Conservation (phyloP, 23 tunicate genomes). For the Trididemnum miniatum region DNA sequence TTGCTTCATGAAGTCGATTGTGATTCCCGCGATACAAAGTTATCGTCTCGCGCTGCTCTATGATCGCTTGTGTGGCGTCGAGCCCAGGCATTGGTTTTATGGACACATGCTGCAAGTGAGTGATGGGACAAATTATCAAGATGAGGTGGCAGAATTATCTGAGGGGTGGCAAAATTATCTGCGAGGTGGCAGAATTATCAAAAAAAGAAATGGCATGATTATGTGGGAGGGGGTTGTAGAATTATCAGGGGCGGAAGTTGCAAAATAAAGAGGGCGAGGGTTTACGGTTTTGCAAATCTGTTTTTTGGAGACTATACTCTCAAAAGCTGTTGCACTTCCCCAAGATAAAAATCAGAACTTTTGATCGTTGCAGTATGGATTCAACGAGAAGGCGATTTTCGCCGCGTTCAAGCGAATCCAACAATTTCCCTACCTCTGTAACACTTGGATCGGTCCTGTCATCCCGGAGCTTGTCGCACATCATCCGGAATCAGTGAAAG, state of each 20-base stretch:
- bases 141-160: too few species aligned
- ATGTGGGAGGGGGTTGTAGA: too few species aligned
- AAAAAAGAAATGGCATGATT: too few species aligned
- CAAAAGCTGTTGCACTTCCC: too few species aligned
- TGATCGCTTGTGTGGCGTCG: slow-evolving; percentile 7
- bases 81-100: slow-evolving; percentile 46
- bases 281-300: too few species aligned
- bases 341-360: too few species aligned
- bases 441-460: slow-evolving; percentile 41
- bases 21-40: neutral
- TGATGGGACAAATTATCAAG: neutral
- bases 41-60: slow-evolving; percentile 3
- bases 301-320: too few species aligned
- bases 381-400: slow-evolving; percentile 8
- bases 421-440: slow-evolving; percentile 18
- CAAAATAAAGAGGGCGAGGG: too few species aligned
- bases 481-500: slow-evolving; percentile 17
- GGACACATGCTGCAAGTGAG: slow-evolving; percentile 38
- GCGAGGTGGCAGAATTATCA: too few species aligned
- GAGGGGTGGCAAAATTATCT: too few species aligned
- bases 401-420: neutral
- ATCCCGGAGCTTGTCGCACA: neutral
- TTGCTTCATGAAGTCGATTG: neutral
- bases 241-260: too few species aligned
- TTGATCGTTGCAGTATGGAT: slow-evolving; percentile 18